Base-by-base conservation (phyloP, 2,888 invertebrate species). In the Melangyna quadrimaculata region DNA sequence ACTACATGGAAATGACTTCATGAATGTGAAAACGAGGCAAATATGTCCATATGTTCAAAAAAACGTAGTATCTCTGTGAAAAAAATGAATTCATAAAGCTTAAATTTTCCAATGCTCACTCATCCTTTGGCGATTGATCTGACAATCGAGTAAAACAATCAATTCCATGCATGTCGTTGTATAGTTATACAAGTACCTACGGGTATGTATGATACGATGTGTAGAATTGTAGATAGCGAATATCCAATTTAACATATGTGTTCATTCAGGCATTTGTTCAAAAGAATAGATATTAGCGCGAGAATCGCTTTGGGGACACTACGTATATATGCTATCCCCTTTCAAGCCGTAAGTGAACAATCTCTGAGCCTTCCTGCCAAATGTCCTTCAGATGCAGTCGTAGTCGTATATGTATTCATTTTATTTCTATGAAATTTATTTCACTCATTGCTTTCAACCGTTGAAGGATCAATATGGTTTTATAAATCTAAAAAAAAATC, bases 221-320 rank as follows among this genome's bases (percentile, higher is more conserved):
- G 48, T 22, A 5, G 48, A 48, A 45, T 45, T 48, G 48, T 51
- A 22, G 10, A 22, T 51, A 51, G 27, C 14, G 3, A 70, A 37
- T 48, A 75, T 80, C 57, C 48, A 80, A 75, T 75, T 80, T 55
- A 63, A 65, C 70, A 75, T 75, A 48, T 57, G 75, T 74, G 55
- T 70, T 40, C 63, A 57, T 12, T 70, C 70, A 65, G 22, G 29
- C 45, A 19, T 12, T 51, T 12, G 12, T 17, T 69, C 17, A 53
- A 35, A 70, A 70, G 35, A 19, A 59, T 57, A 48, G 27, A 22
- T 27, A 61, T 27, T 22, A 69, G 24, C 37, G 69, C 57, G 57
- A 37, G 40, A 37, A 61, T 12, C 22, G 40, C 57, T 35, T 12
- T 9, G 29, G 53, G 40, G 19, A 37, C 22, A 51, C 22, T 45